phyloP scores from a whole-genome alignment of 1,140 invertebrate genomes.

The Varroa destructor region DNA sequence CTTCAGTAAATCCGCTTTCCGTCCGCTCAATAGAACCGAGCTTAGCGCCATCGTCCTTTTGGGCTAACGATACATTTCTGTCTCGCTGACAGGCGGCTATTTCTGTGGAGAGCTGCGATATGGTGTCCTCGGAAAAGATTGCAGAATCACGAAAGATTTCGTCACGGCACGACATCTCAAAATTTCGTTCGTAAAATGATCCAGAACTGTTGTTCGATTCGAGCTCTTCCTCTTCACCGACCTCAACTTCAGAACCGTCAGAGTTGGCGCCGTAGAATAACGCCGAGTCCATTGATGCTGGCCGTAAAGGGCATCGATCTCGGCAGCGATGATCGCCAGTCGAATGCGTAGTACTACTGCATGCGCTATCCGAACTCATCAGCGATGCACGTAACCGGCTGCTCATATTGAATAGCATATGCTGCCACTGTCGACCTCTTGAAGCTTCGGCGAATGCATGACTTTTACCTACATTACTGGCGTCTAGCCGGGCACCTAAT shows the following conservation, averaged over 20 bases:
- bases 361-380: constrained; percentile 11
- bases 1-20: no score
- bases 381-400: constrained; percentile 4
- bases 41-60: no score
- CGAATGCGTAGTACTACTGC: background rate
- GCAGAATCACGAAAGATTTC: constrained; percentile 10
- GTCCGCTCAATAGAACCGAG: no score
- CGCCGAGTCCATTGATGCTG: constrained; percentile 26
- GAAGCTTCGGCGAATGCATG: background rate
- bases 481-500: no score
- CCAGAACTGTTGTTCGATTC: constrained; percentile 22
- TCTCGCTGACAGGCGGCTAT: no score
- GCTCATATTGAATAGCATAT: constrained; percentile 15
- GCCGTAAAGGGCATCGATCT: background rate
- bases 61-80: no score
- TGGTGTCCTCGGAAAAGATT: constrained; percentile 17
- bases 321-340: background rate
- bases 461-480: no score
- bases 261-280: constrained; percentile 14
- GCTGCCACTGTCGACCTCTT: constrained; percentile 2
- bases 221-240: background rate
- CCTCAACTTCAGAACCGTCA: background rate
- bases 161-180: constrained; percentile 21
- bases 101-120: constrained; percentile 1
- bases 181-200: constrained; percentile 19